These are phyloP conservation scores for Mobula hypostoma DNA, from an alignment of 2,113 vertebrate species.

Conservation along the genomic window DNA sequence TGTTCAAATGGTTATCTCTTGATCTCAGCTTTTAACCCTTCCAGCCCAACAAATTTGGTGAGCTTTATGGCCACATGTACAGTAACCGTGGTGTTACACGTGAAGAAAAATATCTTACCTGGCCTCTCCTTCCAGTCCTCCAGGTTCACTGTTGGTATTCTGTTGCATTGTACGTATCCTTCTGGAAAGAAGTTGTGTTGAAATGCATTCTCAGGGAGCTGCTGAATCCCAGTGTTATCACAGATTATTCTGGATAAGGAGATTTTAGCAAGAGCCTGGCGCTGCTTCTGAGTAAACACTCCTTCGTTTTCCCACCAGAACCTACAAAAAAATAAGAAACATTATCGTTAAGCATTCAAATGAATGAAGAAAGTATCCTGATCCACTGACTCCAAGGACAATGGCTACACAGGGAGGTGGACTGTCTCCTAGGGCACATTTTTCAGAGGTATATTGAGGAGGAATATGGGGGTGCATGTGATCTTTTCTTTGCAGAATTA, in stretches of 20 bases:
- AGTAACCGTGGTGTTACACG: not conserved
- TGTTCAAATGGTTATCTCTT: no score
- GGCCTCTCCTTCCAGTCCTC: slow-evolving; percentile 48
- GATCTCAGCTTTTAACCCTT: not conserved
- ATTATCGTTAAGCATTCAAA: no score
- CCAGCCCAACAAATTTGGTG: not conserved
- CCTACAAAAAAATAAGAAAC: slow-evolving; percentile 46
- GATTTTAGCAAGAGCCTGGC: slow-evolving; percentile 49
- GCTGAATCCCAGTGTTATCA: slow-evolving; percentile 71
- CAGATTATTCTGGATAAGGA: slow-evolving; percentile 75
- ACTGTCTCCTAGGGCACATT: no score
- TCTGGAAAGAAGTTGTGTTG: slow-evolving; percentile 39
- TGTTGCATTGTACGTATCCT: slow-evolving; percentile 50
- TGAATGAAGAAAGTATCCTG: no score
- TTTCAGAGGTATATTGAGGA: no score
- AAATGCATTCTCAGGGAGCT: slow-evolving; percentile 65
- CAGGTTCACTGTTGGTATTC: slow-evolving; percentile 48
- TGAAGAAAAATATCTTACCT: slow-evolving; percentile 34
- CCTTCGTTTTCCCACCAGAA: slow-evolving; percentile 77
- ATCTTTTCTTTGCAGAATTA: no score
- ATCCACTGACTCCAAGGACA: no score
- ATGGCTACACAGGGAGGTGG: no score
- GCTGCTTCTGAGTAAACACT: slow-evolving; percentile 67
- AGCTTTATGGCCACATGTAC: not conserved
- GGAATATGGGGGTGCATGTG: no score